Evolutionary conservation across 2,797 vertebrate species (phyloP), one percentile per base, ranked within the genome.

Genomic region (Brachyalestes nurse): DNA sequence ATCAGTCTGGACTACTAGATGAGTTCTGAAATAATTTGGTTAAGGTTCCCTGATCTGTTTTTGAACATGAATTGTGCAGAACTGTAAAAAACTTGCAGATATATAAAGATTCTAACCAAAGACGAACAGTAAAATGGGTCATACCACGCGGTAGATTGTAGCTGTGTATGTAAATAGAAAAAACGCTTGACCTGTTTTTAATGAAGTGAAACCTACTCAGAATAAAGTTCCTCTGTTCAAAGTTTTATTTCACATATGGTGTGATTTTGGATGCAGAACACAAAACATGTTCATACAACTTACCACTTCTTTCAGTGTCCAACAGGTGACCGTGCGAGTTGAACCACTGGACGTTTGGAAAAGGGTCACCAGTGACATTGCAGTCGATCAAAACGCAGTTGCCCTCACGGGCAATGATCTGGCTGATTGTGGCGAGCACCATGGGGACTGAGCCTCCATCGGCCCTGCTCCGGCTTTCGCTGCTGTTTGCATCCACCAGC

Each of bases 361-460:
- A 90, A 7, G 98, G 98, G 12, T 95, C 92, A 82, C 97, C 97
- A 10, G 93, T 95, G 86, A 98, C 90, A 23, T 97, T 99, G 91
- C 98, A 99, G 85, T 98, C 95, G 21, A 99, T 97, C 91, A 97
- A 92, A 83, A 94, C 96, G 78, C 95, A 97, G 83, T 92, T 96
- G 47, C 97, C 97, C 90, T 99, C 98, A 47, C 96, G 95, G 89
- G 95, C 97, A 69, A 97, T 98, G 85, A 99, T 94, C 89, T 98
- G 97, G 88, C 92, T 94, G 1, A 94, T 91, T 85, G 73, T 95
- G 62, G 93, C 93, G 86, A 94, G 90, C 74, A 95, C 91, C 69
- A 90, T 65, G 0, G 97, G 97, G 83, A 94, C 90, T 0, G 92
- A 94, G 49, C 96, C 95, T 0, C 60, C 51, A 25, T 86, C 88